Base-by-base conservation (phyloP, 2,797 vertebrate species). In the Gallinago solitaria region DNA sequence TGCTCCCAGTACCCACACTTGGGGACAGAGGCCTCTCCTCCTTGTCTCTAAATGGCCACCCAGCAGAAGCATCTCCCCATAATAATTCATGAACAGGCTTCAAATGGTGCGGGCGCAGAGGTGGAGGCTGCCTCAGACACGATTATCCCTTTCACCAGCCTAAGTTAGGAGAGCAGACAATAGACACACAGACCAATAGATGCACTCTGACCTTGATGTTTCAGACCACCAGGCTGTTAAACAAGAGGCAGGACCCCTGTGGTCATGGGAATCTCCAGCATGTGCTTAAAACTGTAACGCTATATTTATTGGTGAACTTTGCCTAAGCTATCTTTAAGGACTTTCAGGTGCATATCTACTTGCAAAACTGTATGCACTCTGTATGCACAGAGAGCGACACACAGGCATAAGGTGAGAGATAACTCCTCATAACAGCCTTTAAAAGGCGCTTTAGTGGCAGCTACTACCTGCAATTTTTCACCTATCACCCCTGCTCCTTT, bases 191-290 rank as follows among this genome's bases (percentile, higher is more conserved):
- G 77, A 63, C 93, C 78, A 73, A 90, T 59, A 89, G 91, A 12
- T 51, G 96, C 95, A 93, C 97, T 98, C 96, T 97, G 96, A 97
- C 97, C 96, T 96, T 78, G 5, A 64, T 59, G 93, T 48, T 85
- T 87, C 92, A 96, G 96, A 97, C 96, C 97, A 96, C 94, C 91
- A 70, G 78, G 91, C 91, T 95, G 93, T 89, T 90, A 81, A 97
- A 97, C 91, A 98, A 98, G 95, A 96, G 90, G 71, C 93, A 85
- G 95, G 88, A 95, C 81, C 95, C 79, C 89, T 70, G 57, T 94
- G 95, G 95, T 92, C 97, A 93, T 90, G 95, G 87, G 94, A 98
- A 97, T 94, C 86, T 92, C 91, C 68, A 83, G 82, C 57, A 30
- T 73, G 89, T 5, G 17, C 82, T 96, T 81, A 23, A 82, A 91